Percentiles rank a stretch among this genome's conserved stretches.
These are phyloP conservation scores for Ecliptopera silaceata DNA, from an alignment of 2,888 invertebrate species.

Conservation along the genomic window DNA sequence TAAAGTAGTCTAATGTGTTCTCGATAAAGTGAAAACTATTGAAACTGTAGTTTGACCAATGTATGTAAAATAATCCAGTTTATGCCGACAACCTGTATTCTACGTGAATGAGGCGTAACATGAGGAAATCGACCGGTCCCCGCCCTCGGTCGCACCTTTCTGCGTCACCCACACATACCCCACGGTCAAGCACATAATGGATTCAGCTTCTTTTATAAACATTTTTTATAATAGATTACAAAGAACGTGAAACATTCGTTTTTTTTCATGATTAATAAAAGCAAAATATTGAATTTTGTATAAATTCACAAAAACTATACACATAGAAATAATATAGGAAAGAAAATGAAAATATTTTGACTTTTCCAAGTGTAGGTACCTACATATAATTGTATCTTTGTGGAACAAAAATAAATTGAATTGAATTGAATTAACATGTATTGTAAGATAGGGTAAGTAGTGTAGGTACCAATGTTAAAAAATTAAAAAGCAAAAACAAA, in stretches of 20 bases:
- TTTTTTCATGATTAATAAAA: too few relatives aligned
- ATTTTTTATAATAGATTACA: too few relatives aligned
- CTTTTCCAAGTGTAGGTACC: too few relatives aligned
- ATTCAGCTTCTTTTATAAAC: not conserved
- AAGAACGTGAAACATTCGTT: too few relatives aligned
- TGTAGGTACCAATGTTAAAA: not conserved
- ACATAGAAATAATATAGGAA: too few relatives aligned
- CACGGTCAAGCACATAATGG: not conserved
- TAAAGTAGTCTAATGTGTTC: too few relatives aligned
- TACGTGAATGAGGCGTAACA: not conserved
- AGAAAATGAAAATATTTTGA: too few relatives aligned
- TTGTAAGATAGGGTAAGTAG: not conserved
- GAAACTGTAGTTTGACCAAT: not conserved
- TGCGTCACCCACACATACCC: constrained; percentile 63
- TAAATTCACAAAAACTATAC: too few relatives aligned
- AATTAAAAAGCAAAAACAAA: constrained; percentile 13
- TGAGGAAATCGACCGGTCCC: constrained; percentile 20
- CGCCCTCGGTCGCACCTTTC: constrained; percentile 67
- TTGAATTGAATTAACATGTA: too few relatives aligned
- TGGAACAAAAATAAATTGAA: too few relatives aligned
- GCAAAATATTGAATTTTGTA: not conserved
- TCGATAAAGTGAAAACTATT: too few relatives aligned
- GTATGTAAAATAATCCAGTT: not conserved
- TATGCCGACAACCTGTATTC: not conserved
- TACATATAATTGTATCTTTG: too few relatives aligned